Percentiles rank a stretch among this genome's conserved stretches.
These are phyloP conservation scores for Rotaria magnacalcarata DNA, from an alignment of 2,888 invertebrate species.

Conservation along the genomic window DNA sequence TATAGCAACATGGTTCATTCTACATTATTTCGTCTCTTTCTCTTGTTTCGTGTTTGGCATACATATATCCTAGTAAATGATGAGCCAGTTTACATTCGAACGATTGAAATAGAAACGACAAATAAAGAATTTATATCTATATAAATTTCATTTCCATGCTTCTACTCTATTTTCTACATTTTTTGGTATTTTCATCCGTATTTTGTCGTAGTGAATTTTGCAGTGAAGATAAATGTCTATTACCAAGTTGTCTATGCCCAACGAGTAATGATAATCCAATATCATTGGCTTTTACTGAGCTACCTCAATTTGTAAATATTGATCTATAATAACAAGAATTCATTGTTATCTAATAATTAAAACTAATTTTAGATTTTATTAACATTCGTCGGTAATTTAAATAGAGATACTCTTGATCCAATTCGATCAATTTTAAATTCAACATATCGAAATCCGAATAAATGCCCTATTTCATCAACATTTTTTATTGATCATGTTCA, in stretches of 20 bases:
- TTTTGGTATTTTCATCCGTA: neutral
- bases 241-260: constrained; percentile 12
- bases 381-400: constrained; percentile 2
- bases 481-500: constrained; percentile 38
- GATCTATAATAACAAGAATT: neutral
- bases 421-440: constrained; percentile 38
- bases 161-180: neutral
- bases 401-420: neutral
- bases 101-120: neutral
- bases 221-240: neutral
- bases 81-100: neutral
- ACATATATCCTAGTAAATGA: neutral
- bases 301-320: constrained; percentile 25
- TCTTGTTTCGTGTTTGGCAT: no score
- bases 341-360: neutral
- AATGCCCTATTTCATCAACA: constrained; percentile 43
- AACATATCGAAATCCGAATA: constrained; percentile 42
- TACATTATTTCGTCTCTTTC: no score
- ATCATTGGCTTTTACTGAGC: neutral
- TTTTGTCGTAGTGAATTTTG: neutral
- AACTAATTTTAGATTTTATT: neutral
- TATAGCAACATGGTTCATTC: no score
- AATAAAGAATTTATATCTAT: neutral
- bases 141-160: neutral
- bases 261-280: neutral